Evolutionary conservation across 2,888 invertebrate genomes (phyloP).

Genomic region (Tinea semifulvella): DNA sequence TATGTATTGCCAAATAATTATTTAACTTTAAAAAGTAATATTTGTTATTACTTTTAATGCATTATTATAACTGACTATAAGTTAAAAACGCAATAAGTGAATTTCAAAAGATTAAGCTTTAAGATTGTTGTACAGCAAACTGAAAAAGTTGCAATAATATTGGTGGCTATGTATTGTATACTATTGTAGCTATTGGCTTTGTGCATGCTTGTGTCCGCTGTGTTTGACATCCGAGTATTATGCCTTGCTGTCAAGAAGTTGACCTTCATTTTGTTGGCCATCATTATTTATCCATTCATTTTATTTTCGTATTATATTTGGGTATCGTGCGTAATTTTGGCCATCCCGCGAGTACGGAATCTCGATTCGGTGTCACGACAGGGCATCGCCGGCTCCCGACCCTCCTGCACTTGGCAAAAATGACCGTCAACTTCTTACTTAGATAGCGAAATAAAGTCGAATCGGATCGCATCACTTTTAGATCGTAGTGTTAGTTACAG

Average conservation of each 20-base stretch:
- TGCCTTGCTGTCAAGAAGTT: conserved; percentile 89
- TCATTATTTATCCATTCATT: conserved; percentile 75
- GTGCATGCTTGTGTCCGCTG: conserved; percentile 64
- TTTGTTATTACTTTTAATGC: no score
- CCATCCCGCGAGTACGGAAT: conserved; percentile 51
- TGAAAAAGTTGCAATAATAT: no score
- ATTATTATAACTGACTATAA: no score
- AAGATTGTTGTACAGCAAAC: no score
- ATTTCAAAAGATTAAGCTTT: no score
- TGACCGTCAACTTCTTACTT: conserved; percentile 87
- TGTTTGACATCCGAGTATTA: conserved; percentile 59
- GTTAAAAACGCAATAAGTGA: no score
- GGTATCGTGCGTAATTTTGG: conserved; percentile 56
- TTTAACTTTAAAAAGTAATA: no score
- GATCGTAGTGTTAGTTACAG: conserved; percentile 63
- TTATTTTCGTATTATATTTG: conserved; percentile 53
- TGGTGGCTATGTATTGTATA: no score
- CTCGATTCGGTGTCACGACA: conserved; percentile 52
- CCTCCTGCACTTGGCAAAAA: conserved; percentile 76
- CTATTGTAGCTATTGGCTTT: no score
- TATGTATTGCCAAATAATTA: no score
- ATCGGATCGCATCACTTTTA: conserved; percentile 61
- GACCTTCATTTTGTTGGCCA: conserved; percentile 94
- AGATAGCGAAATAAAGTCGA: conserved; percentile 49
- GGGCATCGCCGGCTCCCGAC: conserved; percentile 58